phyloP scores from a whole-genome alignment of 35 echinoderm and acorn worm genomes.

The Lytechinus pictus region DNA sequence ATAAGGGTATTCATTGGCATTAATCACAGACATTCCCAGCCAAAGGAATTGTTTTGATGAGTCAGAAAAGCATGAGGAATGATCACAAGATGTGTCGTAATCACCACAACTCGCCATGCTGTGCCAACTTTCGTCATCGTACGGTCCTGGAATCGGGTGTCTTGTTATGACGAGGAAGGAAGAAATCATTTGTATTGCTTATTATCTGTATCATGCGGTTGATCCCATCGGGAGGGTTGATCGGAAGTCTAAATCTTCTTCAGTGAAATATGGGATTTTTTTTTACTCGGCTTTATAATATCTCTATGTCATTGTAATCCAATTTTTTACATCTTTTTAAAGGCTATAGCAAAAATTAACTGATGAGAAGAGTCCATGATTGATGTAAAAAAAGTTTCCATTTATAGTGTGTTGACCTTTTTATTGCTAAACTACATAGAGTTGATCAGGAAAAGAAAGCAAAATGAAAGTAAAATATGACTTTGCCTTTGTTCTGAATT shows the following conservation, averaged over 20 bases:
- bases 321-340: not conserved
- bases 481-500: not conserved
- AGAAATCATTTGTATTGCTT: constrained; percentile 6
- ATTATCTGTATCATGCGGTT: not conserved
- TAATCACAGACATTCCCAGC: not conserved
- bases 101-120: not conserved
- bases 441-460: not conserved
- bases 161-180: constrained; percentile 10
- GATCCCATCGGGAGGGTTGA: not conserved
- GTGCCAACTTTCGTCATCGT: not conserved
- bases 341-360: not conserved
- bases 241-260: not conserved
- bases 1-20: not conserved
- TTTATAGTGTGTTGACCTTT: not conserved
- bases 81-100: not conserved
- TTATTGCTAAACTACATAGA: not conserved
- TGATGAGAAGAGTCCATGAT: not conserved
- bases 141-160: not conserved
- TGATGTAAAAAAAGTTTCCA: no score
- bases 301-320: not conserved
- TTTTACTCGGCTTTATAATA: not conserved
- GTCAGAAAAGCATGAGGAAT: not conserved
- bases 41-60: not conserved
- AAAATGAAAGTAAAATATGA: not conserved
- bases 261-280: not conserved